Percentiles rank a stretch among this genome's conserved stretches.
These are phyloP conservation scores for Lucifuga dentata DNA, from an alignment of 2,113 vertebrate species.

Conservation along the genomic window DNA sequence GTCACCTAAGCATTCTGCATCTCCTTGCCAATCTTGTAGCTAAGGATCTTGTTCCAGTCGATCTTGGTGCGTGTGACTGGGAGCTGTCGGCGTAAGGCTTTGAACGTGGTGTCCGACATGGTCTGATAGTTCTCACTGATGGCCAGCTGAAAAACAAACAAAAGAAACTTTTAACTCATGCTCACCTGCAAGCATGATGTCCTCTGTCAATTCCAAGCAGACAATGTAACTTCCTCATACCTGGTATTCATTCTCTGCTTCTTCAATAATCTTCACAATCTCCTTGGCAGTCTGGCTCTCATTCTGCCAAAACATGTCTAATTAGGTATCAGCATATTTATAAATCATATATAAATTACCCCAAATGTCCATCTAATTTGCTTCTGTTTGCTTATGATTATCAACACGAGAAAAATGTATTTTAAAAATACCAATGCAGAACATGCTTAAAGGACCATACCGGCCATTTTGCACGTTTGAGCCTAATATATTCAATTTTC, in stretches of 20 bases:
- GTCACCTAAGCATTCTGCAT: conserved; percentile 90
- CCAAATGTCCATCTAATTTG: too few species aligned
- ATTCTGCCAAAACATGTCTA: conserved; percentile 77
- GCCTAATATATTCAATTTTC: too few species aligned
- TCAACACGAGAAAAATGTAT: too few species aligned
- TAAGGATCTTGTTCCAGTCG: conserved; percentile 99
- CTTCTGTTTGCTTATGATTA: neutral
- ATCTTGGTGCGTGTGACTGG: conserved; percentile 98
- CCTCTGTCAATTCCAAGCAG: too few species aligned
- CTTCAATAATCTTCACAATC: conserved; percentile 94
- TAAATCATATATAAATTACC: neutral
- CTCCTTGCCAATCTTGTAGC: conserved; percentile 99
- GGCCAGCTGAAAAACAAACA: conserved; percentile 83
- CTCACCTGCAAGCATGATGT: neutral
- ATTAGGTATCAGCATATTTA: neutral
- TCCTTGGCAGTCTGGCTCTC: conserved; percentile 94
- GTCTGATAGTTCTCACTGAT: conserved; percentile 97
- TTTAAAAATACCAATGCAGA: neutral
- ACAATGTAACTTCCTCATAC: conserved; percentile 78
- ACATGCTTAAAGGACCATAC: too few species aligned
- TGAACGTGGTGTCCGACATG: conserved; percentile 98
- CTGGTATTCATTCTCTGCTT: conserved; percentile 96
- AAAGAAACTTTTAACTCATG: neutral
- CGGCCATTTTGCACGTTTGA: too few species aligned
- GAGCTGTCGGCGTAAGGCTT: conserved; percentile 94